Percentiles rank a stretch among this genome's conserved stretches.
Conservation (phyloP, 2,113 vertebrate genomes). For the Hyla sarda region DNA sequence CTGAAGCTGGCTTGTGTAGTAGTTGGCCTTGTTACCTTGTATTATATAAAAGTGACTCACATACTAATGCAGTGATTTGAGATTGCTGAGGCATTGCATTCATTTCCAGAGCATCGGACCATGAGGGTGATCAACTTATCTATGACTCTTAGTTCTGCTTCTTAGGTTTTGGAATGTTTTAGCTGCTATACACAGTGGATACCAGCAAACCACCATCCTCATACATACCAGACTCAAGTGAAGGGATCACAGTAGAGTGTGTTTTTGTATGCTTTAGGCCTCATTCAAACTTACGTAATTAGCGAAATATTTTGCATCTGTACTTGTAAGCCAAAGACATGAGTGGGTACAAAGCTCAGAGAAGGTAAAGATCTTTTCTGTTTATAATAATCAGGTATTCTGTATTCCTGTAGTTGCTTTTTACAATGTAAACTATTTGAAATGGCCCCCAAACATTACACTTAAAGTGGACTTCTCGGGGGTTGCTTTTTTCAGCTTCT, state of each 20-base stretch:
- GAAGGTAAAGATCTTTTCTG: too few species aligned
- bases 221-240: not conserved
- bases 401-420: too few species aligned
- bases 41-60: slow-evolving; percentile 18
- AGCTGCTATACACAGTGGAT: not conserved
- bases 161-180: slow-evolving; percentile 10
- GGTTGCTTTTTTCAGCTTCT: too few species aligned
- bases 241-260: too few species aligned
- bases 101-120: slow-evolving; percentile 7
- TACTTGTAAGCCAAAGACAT: not conserved
- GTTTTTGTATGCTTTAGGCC: not conserved
- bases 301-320: not conserved
- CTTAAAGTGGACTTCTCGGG: too few species aligned
- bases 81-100: not conserved
- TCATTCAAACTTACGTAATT: not conserved
- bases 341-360: not conserved
- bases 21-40: not conserved
- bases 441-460: too few species aligned
- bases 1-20: not conserved
- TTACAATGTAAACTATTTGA: too few species aligned
- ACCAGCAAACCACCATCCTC: not conserved
- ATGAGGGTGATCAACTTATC: not conserved
- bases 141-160: slow-evolving; percentile 27
- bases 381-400: too few species aligned
- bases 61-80: not conserved